Percentiles rank a stretch among this genome's conserved stretches.
Conservation (phyloP, 2,888 invertebrate species). For the Nebria salina region DNA sequence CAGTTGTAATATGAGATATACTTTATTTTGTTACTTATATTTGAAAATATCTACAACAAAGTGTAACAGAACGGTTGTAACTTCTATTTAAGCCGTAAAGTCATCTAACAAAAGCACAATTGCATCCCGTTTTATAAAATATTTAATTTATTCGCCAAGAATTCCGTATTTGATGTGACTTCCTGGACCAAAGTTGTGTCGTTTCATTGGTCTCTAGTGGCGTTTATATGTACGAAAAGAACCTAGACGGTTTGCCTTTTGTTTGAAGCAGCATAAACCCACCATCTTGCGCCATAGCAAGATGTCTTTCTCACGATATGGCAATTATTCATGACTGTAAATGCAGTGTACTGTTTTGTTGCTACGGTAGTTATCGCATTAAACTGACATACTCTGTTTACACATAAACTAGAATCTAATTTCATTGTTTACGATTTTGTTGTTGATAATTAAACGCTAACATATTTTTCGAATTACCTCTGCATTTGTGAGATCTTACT, state of each 20-base stretch:
- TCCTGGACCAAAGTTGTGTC: slow-evolving; percentile 37
- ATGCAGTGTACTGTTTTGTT: neutral
- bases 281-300: neutral
- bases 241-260: slow-evolving; percentile 26
- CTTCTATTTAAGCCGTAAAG: neutral
- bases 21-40: neutral
- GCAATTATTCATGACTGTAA: neutral
- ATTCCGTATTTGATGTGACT: slow-evolving; percentile 34
- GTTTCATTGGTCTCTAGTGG: slow-evolving; percentile 42
- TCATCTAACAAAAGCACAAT: neutral
- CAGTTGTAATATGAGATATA: no score
- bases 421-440: slow-evolving; percentile 24
- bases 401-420: slow-evolving; percentile 34
- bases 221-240: neutral
- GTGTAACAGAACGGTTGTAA: neutral
- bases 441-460: neutral
- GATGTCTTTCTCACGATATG: neutral
- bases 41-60: neutral
- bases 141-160: slow-evolving; percentile 43
- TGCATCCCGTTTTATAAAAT: slow-evolving; percentile 25
- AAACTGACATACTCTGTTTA: slow-evolving; percentile 20
- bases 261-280: slow-evolving; percentile 12
- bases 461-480: slow-evolving; percentile 20
- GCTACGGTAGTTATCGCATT: slow-evolving; percentile 35
- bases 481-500: neutral